Percentiles rank a stretch among this genome's conserved stretches.
These are phyloP conservation scores for Noturus placidus DNA, from an alignment of 2,113 vertebrate genomes.

Conservation along the genomic window DNA sequence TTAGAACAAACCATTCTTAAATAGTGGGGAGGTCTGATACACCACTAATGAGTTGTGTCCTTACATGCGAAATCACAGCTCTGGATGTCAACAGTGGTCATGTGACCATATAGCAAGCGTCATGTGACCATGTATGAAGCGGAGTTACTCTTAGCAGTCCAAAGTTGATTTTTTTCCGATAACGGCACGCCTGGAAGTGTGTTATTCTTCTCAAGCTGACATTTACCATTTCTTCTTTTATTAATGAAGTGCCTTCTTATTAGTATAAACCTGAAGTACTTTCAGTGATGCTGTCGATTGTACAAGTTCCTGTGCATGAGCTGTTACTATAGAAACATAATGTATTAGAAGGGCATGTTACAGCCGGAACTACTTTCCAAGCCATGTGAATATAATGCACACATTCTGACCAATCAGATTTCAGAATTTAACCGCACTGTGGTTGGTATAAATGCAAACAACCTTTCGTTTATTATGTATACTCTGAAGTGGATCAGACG, in stretches of 20 bases:
- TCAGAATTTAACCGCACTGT: not conserved
- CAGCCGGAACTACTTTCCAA: not conserved
- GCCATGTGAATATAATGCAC: not conserved
- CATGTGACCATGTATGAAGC: not conserved
- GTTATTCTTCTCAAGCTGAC: not conserved
- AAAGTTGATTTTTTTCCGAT: not conserved
- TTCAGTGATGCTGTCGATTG: not conserved
- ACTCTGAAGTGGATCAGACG: not conserved
- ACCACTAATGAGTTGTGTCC: not conserved
- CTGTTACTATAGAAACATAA: not conserved
- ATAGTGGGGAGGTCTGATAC: not conserved
- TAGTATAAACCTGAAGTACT: not conserved
- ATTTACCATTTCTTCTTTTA: not conserved
- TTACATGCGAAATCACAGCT: not conserved
- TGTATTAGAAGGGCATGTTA: not conserved
- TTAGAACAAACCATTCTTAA: not conserved
- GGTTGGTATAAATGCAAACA: not conserved
- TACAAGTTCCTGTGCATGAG: not conserved
- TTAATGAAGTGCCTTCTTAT: not conserved
- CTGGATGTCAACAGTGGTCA: not conserved
- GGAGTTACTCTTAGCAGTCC: not conserved
- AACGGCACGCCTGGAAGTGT: not conserved
- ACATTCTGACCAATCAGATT: not conserved
- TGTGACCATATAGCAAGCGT: not conserved
- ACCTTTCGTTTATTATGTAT: no score